Evolutionary conservation across 2,797 vertebrate species (phyloP).

Genomic region (Dryobates pubescens): DNA sequence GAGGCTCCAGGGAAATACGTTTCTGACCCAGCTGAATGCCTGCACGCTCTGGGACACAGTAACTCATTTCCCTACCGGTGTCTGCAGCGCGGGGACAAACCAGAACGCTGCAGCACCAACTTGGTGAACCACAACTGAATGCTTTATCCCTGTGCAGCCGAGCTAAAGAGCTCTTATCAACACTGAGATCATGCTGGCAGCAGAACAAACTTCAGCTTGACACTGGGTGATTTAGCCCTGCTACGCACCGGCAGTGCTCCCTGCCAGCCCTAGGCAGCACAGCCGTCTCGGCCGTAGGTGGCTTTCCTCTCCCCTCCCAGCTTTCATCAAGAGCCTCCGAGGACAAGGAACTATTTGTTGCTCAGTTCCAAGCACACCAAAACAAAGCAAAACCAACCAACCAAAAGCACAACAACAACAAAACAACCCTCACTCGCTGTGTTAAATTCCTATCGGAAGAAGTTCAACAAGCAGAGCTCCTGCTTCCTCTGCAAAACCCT

Average conservation of each 20-base stretch:
- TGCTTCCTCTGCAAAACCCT: neutral
- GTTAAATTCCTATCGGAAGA: neutral
- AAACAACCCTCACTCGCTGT: neutral
- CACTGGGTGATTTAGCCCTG: neutral
- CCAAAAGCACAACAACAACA: no score
- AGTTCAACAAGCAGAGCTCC: neutral
- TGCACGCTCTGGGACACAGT: neutral
- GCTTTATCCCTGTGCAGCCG: neutral
- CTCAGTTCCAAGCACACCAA: neutral
- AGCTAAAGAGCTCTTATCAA: constrained; percentile 4
- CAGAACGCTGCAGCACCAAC: neutral
- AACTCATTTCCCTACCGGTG: neutral
- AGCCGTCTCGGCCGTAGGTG: neutral
- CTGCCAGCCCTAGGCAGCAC: neutral
- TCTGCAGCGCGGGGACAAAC: neutral
- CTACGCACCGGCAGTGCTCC: neutral
- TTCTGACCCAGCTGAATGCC: neutral
- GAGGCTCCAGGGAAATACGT: neutral
- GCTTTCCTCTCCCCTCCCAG: neutral
- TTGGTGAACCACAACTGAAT: neutral
- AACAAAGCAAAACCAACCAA: neutral
- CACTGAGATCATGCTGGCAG: neutral
- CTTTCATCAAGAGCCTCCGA: neutral
- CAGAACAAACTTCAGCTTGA: neutral
- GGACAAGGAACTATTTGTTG: neutral